Percentiles rank a stretch among this genome's conserved stretches.
Conservation (phyloP, 2,888 invertebrate genomes). For the Amphimallon solstitiale region DNA sequence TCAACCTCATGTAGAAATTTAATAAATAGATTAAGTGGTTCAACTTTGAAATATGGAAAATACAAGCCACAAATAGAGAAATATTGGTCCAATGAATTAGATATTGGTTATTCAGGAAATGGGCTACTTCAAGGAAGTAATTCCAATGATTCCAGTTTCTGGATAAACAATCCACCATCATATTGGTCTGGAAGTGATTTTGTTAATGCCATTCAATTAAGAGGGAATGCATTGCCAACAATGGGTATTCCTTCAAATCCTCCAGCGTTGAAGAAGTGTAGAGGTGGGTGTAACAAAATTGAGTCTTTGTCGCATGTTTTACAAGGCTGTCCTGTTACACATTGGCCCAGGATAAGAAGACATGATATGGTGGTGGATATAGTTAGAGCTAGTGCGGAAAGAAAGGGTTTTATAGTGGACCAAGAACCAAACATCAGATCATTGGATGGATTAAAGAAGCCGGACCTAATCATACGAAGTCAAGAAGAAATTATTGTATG, state of each 20-base stretch:
- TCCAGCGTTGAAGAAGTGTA: conserved; percentile 20
- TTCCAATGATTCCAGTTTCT: conserved; percentile 41
- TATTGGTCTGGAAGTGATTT: conserved; percentile 43
- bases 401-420: conserved; percentile 30
- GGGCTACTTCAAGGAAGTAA: conserved; percentile 38
- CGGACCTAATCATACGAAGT: conserved; percentile 41
- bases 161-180: conserved; percentile 35
- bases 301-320: conserved; percentile 17
- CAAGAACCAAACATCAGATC: conserved; percentile 46
- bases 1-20: not conserved
- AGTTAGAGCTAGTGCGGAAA: conserved; percentile 34
- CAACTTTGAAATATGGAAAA: no score
- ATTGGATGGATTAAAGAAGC: conserved; percentile 43
- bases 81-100: conserved; percentile 21
- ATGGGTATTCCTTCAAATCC: conserved; percentile 37
- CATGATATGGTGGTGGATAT: conserved; percentile 44
- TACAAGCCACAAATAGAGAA: not conserved
- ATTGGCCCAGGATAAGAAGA: conserved; percentile 37
- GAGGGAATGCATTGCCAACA: conserved; percentile 36
- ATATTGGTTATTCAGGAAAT: conserved; percentile 2
- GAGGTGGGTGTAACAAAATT: conserved; percentile 38
- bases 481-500: conserved; percentile 1
- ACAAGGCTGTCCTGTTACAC: conserved; percentile 39
- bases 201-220: conserved; percentile 38
- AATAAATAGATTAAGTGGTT: not conserved